Evolutionary conservation across 2,888 invertebrate species (phyloP).

Genomic region (Corbicula japonica): DNA sequence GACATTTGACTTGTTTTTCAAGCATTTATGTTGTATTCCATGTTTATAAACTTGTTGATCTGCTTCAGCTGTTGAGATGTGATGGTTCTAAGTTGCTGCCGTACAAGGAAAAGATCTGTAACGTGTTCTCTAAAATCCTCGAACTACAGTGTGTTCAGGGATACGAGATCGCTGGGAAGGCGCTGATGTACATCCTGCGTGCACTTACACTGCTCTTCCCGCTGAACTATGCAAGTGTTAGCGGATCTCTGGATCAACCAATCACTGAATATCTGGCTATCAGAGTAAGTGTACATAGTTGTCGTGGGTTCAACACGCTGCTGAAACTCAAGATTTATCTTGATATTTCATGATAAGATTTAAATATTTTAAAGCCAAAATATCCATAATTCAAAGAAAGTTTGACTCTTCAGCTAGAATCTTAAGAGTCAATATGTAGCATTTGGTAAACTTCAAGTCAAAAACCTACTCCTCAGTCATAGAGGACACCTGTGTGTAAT

Average conservation of each 20-base stretch:
- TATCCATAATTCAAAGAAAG: too few relatives aligned
- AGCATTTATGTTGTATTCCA: neutral
- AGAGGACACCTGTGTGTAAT: too few relatives aligned
- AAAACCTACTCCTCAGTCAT: too few relatives aligned
- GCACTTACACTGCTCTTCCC: slow-evolving; percentile 89
- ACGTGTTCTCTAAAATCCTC: slow-evolving; percentile 91
- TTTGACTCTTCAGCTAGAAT: too few relatives aligned
- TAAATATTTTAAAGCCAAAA: too few relatives aligned
- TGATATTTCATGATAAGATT: too few relatives aligned
- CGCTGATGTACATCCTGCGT: slow-evolving; percentile 89
- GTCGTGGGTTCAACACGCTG: too few relatives aligned
- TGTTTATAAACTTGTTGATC: neutral
- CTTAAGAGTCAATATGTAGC: too few relatives aligned
- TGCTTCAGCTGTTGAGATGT: slow-evolving; percentile 89
- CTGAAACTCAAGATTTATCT: too few relatives aligned
- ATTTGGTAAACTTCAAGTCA: too few relatives aligned
- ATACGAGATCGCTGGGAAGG: slow-evolving; percentile 89
- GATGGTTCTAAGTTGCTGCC: slow-evolving; percentile 90
- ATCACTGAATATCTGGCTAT: slow-evolving; percentile 91
- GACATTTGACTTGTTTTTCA: too few relatives aligned
- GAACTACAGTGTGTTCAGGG: slow-evolving; percentile 91
- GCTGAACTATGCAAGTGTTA: slow-evolving; percentile 89
- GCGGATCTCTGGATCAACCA: slow-evolving; percentile 89
- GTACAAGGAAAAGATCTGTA: slow-evolving; percentile 90
- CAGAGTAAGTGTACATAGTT: slow-evolving; percentile 85